Evolutionary conservation across 2,797 vertebrate species (phyloP), one percentile per base, ranked within the genome.

Genomic region (Sciurus vulgaris): DNA sequence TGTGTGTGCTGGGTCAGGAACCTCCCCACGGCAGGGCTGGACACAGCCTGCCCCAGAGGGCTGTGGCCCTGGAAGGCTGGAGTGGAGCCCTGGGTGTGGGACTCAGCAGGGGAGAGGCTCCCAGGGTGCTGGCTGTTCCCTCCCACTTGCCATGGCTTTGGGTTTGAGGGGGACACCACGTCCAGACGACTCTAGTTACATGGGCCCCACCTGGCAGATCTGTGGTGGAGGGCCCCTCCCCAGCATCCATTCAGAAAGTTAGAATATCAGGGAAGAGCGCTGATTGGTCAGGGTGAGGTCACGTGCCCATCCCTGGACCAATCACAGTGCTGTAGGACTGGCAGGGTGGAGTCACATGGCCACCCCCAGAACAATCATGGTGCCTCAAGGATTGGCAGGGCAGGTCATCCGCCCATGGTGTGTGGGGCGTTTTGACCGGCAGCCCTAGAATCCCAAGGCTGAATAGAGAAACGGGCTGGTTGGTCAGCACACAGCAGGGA

Each of bases 61-160:
- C 1, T 18, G 0, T 41, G 77, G 18, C 0, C 1, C 38, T 17
- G 9, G 73, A 49, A 70, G 44, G 18, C 9, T 12, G 6, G 22
- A 9, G 51, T 24, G 13, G 9, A 12, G 2, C 1, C 38, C 20
- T n/a, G 47, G 56, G 22, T 10, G 4, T 44, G n/a, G 49, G 38
- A 33, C 61, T 83, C 2, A 1, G 74, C 3, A 3, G 35, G 38
- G 1, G 26, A 15, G 15, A 20, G 26, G 63, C 5, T n/a, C 14
- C 63, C 7, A 13, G 15, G 26, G 0, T 79, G 35, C 1, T 5
- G 35, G 44, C n/a, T 1, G 1, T 56, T 17, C 74, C 38, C 44
- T 51, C 44, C 4, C 0, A 3, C 12, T 38, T 22, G n/a, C 33
- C 17, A 1, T 14, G 35, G 59, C 22, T 26, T 67, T 22, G 24